phyloP scores from a whole-genome alignment of 2,888 invertebrate genomes.

The Thera britannica region DNA sequence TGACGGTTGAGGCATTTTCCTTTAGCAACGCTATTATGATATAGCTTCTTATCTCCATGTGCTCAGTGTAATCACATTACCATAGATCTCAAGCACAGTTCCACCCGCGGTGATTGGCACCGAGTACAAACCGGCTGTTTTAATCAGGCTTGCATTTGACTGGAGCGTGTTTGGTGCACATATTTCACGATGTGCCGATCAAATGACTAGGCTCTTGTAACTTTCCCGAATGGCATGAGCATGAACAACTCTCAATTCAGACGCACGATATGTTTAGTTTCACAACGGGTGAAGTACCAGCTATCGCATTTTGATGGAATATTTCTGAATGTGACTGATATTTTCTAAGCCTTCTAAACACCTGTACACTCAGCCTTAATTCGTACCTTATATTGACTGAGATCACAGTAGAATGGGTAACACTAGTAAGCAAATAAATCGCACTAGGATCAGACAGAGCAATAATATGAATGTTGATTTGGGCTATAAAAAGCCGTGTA shows the following conservation, averaged over 20 bases:
- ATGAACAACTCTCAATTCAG: constrained; percentile 15
- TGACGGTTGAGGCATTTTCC: too few relatives aligned
- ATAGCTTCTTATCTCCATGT: too few relatives aligned
- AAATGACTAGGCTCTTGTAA: constrained; percentile 12
- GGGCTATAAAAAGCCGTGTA: constrained; percentile 26
- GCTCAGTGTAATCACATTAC: too few relatives aligned
- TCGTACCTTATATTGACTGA: too few relatives aligned
- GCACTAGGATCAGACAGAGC: constrained; percentile 9
- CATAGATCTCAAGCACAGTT: too few relatives aligned
- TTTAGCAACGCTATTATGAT: too few relatives aligned
- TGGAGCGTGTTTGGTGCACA: constrained; percentile 11
- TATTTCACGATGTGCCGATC: constrained; percentile 18
- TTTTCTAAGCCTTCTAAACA: background rate
- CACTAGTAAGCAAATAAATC: background rate
- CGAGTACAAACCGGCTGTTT: background rate
- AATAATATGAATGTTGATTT: constrained; percentile 20
- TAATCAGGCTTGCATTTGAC: background rate
- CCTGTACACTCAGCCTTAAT: too few relatives aligned
- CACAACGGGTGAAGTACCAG: constrained; percentile 21
- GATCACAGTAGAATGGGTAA: too few relatives aligned
- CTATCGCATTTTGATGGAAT: constrained; percentile 28
- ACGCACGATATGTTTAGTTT: constrained; percentile 24
- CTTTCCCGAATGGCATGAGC: constrained; percentile 29
- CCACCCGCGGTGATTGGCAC: background rate
- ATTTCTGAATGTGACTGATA: constrained; percentile 9